Evolutionary conservation across 2,113 vertebrate species (phyloP), one percentile per base, ranked within the genome.

Genomic region (Carassius auratus): DNA sequence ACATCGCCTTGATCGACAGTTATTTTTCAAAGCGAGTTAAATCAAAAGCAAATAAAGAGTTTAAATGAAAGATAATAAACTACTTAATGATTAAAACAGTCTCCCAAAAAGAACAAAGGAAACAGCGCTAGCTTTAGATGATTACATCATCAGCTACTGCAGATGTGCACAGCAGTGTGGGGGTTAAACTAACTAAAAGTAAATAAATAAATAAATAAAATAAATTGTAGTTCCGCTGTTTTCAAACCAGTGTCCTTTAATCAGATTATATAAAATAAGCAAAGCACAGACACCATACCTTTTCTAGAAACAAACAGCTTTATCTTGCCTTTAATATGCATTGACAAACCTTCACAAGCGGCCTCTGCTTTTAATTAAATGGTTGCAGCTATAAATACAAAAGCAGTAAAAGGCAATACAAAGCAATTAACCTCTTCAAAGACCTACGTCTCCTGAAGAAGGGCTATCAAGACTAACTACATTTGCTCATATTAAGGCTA

Each of bases 391-490:
- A 21, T 69, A 69, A 69, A 30, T 30, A 30, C 30, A 30, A 30
- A 30, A 30, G 30, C 30, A 30, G 30, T 30, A 30, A 30, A 30
- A 30, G 30, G 30, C 30, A 64, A 91, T 87, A 88, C 89, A 61
- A 82, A 52, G 76, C 48, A 87, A 87, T 86, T 86, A 90, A 85
- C 85, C 61, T 90, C 30, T 59, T 84, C 42, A 69, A 66, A 62
- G 81, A 84, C 85, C 45, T 17, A 66, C 8, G 12, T 78, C 30
- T 3, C 23, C 81, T 87, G 26, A 45, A 68, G 59, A 33, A 76
- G 68, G 26, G 23, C 2, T 71, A 48, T 13, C 12, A 36, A 71
- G 36, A 74, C 21, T 75, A 75, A 23, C 12, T 7, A 3, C 21
- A 8, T 76, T 36, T 33, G 48, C 14, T 76, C 8, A 55, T 55